These are phyloP conservation scores for Lathamus discolor DNA, from an alignment of 2,113 vertebrate species.

Conservation along the genomic window DNA sequence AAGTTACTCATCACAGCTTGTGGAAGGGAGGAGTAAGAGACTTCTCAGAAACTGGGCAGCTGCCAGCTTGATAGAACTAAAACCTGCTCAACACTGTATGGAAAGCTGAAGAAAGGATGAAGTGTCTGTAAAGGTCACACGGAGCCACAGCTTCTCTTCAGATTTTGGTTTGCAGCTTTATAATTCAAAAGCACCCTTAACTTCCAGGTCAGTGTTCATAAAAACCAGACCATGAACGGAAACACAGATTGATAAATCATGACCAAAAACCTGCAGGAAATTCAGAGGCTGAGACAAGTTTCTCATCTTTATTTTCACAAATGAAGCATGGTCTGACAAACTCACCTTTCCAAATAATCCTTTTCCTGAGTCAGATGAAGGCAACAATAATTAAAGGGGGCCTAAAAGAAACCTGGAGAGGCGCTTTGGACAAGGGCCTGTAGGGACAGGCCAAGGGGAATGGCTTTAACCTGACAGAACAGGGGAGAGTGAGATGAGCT, in stretches of 20 bases:
- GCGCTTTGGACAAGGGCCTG: not conserved
- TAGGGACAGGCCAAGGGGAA: not conserved
- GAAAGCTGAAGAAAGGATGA: not conserved
- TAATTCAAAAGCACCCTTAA: not conserved
- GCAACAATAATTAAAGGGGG: not conserved
- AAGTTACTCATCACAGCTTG: constrained; percentile 14
- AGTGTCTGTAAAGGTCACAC: not conserved
- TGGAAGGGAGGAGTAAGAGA: not conserved
- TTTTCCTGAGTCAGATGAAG: not conserved
- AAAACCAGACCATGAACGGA: not conserved
- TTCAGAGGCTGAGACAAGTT: not conserved
- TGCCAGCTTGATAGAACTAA: not conserved
- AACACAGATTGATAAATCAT: not conserved
- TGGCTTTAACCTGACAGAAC: not conserved
- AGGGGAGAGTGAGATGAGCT: too few relatives aligned
- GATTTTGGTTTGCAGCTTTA: not conserved
- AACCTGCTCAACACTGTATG: not conserved
- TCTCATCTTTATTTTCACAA: not conserved
- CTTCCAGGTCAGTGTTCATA: not conserved
- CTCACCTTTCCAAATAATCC: not conserved
- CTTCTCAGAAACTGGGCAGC: not conserved
- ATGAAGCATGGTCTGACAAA: not conserved
- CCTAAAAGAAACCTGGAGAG: not conserved
- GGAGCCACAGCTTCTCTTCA: not conserved
- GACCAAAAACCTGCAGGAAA: not conserved